Evolutionary conservation across 2,113 vertebrate species (phyloP).

Genomic region (Aldabrachelys gigantea): DNA sequence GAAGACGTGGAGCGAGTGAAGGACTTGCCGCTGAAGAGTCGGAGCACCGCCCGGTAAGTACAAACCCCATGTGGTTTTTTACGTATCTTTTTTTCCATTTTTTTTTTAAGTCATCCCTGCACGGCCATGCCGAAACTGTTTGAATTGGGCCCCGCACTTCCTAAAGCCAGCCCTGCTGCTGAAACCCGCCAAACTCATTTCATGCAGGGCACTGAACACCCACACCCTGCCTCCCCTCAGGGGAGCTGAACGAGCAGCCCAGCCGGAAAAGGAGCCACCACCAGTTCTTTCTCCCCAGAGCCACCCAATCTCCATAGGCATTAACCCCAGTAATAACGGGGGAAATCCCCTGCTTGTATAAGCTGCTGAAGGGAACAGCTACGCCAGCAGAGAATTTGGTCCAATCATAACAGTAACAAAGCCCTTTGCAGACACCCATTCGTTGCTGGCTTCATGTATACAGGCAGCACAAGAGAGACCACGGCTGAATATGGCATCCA

Average conservation of each 20-base stretch:
- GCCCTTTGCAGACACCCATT: not conserved
- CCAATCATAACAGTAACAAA: not conserved
- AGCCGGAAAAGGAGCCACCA: not conserved
- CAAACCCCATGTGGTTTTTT: no score
- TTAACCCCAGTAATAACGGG: not conserved
- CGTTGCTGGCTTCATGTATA: not conserved
- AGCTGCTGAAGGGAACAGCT: not conserved
- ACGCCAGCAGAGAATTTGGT: not conserved
- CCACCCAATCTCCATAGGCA: not conserved
- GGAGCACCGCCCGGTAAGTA: no score
- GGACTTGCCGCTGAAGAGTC: no score
- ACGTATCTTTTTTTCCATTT: no score
- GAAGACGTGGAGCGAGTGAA: no score
- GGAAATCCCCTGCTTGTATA: not conserved
- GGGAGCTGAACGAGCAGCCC: not conserved
- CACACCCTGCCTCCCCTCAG: not conserved
- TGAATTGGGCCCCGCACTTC: no score
- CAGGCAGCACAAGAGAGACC: not conserved
- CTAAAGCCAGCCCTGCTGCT: no score
- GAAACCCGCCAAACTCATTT: not conserved
- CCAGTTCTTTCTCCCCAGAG: not conserved
- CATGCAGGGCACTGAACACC: not conserved
- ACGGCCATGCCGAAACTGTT: no score
- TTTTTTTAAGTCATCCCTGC: no score
- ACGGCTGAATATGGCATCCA: rapidly evolving